Evolutionary conservation across 2,888 invertebrate genomes (phyloP), one percentile per base, ranked within the genome.

Genomic region (Catocala fraxini): DNA sequence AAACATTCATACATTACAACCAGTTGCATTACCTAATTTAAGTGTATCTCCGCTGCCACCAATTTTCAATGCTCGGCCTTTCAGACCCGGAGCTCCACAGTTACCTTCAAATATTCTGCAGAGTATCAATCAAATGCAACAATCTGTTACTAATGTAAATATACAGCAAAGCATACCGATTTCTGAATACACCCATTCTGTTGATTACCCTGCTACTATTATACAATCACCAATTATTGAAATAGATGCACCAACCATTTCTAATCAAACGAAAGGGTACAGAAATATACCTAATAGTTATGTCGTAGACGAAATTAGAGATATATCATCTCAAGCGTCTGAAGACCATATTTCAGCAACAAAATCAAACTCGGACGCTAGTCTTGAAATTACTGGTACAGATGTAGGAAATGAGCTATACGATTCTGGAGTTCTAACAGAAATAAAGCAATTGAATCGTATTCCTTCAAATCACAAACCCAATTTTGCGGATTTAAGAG

Each of bases 191-290:
- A 92, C 96, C 0, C 96, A 97, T 47, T 96, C 96, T 1, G 93
- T 97, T 47, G 96, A 97, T 73, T 96, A 97, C 85, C 96, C 97
- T 9, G 95, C 96, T 47, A 96, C 96, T 71, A 95, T 96, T 57
- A 95, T 97, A 61, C 96, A 97, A 76, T 96, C 97, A 12, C 96
- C 96, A 13, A 79, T 96, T n/a, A 93, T 96, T 58, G 96, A 96
- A 77, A 88, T 96, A 47, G 93, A 94, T 56, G 81, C 89, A 12
- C 68, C 84, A 15, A 88, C 84, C 66, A 76, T 71, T 60, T 74
- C 68, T 2, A 93, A 93, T 66, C 88, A 89, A 71, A 89, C 86
- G 15, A 93, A 94, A 76, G 81, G 82, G 0, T 94, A 88, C 61
- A 87, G 93, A 81, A 89, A 92, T 73, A 92, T 93, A 70, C 86